Evolutionary conservation across 2,888 invertebrate species (phyloP).

Genomic region (Hydropsyche betteni): DNA sequence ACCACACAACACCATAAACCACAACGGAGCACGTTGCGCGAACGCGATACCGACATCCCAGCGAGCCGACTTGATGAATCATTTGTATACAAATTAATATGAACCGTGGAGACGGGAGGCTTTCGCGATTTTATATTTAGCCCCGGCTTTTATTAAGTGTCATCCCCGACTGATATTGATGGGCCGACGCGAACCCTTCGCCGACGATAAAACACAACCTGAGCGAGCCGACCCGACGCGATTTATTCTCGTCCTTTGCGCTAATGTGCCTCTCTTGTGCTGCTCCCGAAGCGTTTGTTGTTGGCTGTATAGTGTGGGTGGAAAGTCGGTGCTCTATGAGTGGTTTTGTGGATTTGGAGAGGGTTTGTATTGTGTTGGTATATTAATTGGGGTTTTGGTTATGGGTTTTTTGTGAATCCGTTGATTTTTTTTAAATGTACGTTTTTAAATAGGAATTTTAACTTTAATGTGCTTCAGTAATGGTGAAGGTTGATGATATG

Average conservation of each 20-base stretch:
- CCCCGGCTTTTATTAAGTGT: slow-evolving; percentile 25
- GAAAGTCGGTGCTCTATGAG: too few relatives aligned
- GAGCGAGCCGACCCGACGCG: slow-evolving; percentile 13
- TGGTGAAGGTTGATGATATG: too few relatives aligned
- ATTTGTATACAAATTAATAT: slow-evolving; percentile 37
- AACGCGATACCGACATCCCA: slow-evolving; percentile 38
- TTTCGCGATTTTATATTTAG: slow-evolving; percentile 19
- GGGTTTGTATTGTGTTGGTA: too few relatives aligned
- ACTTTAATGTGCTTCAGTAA: too few relatives aligned
- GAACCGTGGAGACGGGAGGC: background rate
- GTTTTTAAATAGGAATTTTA: too few relatives aligned
- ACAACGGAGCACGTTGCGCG: slow-evolving; percentile 34
- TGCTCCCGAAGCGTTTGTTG: too few relatives aligned
- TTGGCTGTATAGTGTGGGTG: too few relatives aligned
- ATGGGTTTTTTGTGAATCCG: too few relatives aligned
- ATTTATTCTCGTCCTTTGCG: slow-evolving; percentile 29
- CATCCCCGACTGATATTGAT: slow-evolving; percentile 31
- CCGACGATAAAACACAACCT: slow-evolving; percentile 18
- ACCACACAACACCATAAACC: too few relatives aligned
- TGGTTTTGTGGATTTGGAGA: too few relatives aligned
- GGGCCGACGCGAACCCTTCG: slow-evolving; percentile 16
- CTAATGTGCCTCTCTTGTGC: slow-evolving; percentile 13
- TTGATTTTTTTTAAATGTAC: too few relatives aligned
- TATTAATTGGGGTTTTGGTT: too few relatives aligned
- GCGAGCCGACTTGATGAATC: slow-evolving; percentile 31